A percentile compares a stretch with the other conserved stretches of the same genome.
These are phyloP conservation scores for Toxotes jaculatrix DNA, from an alignment of 2,113 vertebrate species.

Conservation along the genomic window DNA sequence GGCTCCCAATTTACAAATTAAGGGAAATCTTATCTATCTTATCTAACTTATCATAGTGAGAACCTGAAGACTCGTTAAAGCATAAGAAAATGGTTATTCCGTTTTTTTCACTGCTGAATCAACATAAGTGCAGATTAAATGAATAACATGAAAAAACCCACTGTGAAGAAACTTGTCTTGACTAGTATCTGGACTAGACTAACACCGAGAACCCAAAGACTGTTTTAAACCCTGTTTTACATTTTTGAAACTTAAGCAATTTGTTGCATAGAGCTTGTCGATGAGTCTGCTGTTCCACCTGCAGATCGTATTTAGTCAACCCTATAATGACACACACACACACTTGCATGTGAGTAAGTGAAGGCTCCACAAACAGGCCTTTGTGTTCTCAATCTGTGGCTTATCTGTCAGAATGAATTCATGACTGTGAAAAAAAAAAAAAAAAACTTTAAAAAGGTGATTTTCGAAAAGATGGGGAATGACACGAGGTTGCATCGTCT, in stretches of 20 bases:
- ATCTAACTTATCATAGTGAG: background rate
- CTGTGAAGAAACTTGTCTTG: background rate
- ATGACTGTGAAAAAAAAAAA: background rate
- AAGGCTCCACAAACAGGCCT: background rate
- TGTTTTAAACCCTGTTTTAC: slow-evolving; percentile 47
- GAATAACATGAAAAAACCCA: background rate
- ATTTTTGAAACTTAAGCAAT: slow-evolving; percentile 27
- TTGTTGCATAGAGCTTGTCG: slow-evolving; percentile 67
- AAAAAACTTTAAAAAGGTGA: background rate
- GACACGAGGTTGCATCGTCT: slow-evolving; percentile 27
- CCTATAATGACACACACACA: slow-evolving; percentile 11
- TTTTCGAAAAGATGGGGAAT: background rate
- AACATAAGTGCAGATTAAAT: background rate
- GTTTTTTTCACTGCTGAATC: background rate
- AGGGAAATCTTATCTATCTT: background rate
- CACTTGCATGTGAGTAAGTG: background rate
- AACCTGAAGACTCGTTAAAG: background rate
- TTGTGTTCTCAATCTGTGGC: slow-evolving; percentile 28
- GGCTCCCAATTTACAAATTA: background rate
- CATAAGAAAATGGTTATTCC: background rate
- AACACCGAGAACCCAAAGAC: slow-evolving; percentile 3
- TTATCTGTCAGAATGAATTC: slow-evolving; percentile 18
- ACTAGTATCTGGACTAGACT: background rate
- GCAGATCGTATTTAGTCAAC: slow-evolving; percentile 16
- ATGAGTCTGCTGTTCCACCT: slow-evolving; percentile 15